phyloP scores from a whole-genome alignment of 1,140 invertebrate species.

The Drosophila bocki region DNA sequence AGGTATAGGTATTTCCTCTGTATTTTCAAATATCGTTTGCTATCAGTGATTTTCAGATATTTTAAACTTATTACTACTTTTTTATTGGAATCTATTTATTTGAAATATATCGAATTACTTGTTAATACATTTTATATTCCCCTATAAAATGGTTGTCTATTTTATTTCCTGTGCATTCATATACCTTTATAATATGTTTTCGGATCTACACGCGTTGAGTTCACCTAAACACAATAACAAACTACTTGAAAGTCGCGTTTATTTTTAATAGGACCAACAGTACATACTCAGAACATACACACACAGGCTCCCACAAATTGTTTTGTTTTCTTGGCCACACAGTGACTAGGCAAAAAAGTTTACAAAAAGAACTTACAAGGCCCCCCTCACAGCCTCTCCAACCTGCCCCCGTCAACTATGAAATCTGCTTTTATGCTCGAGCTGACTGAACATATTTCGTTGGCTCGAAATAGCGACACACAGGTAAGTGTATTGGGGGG shows the following conservation, averaged over 20 bases:
- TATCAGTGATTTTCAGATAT: too few relatives aligned
- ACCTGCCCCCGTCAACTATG: slow-evolving; percentile 11
- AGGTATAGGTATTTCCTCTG: not conserved
- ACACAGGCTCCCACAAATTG: slow-evolving; percentile 45
- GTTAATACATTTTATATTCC: not conserved
- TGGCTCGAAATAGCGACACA: slow-evolving; percentile 20
- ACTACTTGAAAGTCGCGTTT: slow-evolving; percentile 61
- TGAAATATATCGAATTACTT: not conserved
- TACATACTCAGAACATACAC: slow-evolving; percentile 1
- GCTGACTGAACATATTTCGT: slow-evolving; percentile 46
- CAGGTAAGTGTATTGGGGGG: slow-evolving; percentile 17
- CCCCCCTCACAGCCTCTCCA: not conserved
- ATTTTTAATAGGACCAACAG: slow-evolving; percentile 49
- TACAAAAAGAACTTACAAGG: slow-evolving; percentile 5
- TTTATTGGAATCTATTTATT: not conserved
- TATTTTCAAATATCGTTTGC: not conserved
- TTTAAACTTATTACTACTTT: too few relatives aligned
- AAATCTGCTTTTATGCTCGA: slow-evolving; percentile 59
- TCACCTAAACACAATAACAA: slow-evolving; percentile 61
- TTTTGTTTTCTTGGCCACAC: slow-evolving; percentile 59
- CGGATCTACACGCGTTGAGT: slow-evolving; percentile 10
- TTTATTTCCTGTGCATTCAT: not conserved
- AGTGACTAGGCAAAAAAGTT: slow-evolving; percentile 45
- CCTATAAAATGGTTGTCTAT: not conserved
- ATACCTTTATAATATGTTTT: slow-evolving; percentile 14